These are phyloP conservation scores for Paelopatides confundens DNA, from an alignment of 53 echinoderm and acorn worm species.

Conservation along the genomic window DNA sequence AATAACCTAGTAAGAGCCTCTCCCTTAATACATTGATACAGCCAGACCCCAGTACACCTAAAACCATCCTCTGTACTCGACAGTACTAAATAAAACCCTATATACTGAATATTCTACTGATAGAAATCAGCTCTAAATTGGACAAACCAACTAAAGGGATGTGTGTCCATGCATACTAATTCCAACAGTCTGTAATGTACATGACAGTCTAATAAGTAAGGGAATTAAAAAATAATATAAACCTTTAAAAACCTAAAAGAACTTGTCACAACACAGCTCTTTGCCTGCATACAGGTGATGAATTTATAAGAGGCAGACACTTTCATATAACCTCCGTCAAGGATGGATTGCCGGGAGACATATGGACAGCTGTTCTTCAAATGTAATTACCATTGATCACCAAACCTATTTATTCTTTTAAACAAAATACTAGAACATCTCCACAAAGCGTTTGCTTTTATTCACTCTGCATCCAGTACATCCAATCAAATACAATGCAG, in stretches of 20 bases:
- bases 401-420: neutral
- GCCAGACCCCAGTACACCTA: too few relatives aligned
- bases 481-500: neutral
- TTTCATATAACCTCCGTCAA: neutral
- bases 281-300: neutral
- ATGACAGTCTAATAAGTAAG: neutral
- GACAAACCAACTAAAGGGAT: neutral
- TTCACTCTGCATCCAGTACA: neutral
- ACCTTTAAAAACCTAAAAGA: neutral
- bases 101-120: neutral
- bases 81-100: neutral
- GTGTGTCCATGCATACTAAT: neutral
- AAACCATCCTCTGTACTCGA: too few relatives aligned
- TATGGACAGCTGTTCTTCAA: constrained; percentile 31
- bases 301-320: constrained; percentile 13
- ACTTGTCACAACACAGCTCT: neutral
- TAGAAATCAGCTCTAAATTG: neutral
- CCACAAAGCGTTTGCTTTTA: neutral
- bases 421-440: neutral
- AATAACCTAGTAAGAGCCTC: too few relatives aligned
- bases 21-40: too few relatives aligned
- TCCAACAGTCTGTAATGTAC: neutral
- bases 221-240: neutral
- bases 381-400: constrained; percentile 39
- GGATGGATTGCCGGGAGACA: constrained; percentile 14